phyloP scores from a whole-genome alignment of 2,797 vertebrate species.

The Eutrigla gurnardus region DNA sequence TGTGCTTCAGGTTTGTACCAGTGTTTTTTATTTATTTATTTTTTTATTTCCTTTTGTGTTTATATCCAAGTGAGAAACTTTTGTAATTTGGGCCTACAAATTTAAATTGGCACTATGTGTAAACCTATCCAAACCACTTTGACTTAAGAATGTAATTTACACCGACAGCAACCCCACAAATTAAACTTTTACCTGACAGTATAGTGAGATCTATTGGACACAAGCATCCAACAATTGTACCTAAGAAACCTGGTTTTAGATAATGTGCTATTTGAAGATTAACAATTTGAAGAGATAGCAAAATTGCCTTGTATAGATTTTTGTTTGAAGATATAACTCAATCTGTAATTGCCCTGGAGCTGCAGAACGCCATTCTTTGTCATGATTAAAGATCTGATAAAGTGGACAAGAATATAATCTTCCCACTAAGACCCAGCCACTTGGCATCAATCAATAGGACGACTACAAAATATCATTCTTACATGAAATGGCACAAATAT shows the following conservation, averaged over 20 bases:
- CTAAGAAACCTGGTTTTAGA: not conserved
- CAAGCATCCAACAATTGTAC: not conserved
- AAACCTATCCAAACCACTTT: slow-evolving; percentile 30
- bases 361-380: not conserved
- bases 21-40: slow-evolving; percentile 5
- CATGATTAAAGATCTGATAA: slow-evolving; percentile 35
- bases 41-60: slow-evolving; percentile 9
- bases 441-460: slow-evolving; percentile 28
- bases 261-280: slow-evolving; percentile 6
- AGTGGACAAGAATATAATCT: slow-evolving; percentile 27
- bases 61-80: slow-evolving; percentile 9
- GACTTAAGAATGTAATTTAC: slow-evolving; percentile 13
- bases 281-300: not conserved
- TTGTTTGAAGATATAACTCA: slow-evolving; percentile 23
- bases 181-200: not conserved
- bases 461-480: not conserved
- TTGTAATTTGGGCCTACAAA: slow-evolving; percentile 28
- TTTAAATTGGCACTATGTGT: slow-evolving; percentile 25
- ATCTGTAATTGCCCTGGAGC: slow-evolving; percentile 30
- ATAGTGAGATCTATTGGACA: slow-evolving; percentile 2
- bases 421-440: not conserved
- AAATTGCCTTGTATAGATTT: slow-evolving; percentile 28
- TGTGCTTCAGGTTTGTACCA: not conserved
- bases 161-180: not conserved
- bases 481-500: not conserved